Evolutionary conservation across 2,797 vertebrate species (phyloP), one percentile per base, ranked within the genome.

Genomic region (Scolopax rusticola): DNA sequence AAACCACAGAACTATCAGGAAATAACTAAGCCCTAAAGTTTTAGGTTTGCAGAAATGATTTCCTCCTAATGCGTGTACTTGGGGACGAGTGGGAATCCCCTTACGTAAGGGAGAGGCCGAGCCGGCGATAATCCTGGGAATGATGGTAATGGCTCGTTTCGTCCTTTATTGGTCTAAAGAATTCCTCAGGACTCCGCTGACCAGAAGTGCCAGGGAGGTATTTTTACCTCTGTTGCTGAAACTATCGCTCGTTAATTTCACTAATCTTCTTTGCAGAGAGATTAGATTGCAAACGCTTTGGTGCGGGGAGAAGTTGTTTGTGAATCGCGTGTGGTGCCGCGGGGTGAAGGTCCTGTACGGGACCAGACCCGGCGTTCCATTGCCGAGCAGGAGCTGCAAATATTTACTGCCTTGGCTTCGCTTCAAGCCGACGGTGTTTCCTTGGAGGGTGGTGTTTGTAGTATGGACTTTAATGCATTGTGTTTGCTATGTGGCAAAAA

Each of bases 1-100:
- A 98, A 97, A 41, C 96, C 95, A 94, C 69, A 84, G 54, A 92
- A 95, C 92, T 97, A 90, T 95, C 97, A 95, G 96, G 96, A 98
- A 97, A 97, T 96, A 97, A 94, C 96, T 97, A 97, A 97, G 96
- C 97, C 94, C 91, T 97, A 64, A 89, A 97, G 97, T 97, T 97
- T 97, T 97, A 97, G 92, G 84, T 96, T 95, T 95, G 94, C 78
- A 84, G 92, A 97, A 97, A 85, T 97, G 0, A 97, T 98, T 98
- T 97, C 77, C 82, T 96, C 90, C 67, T 98, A 97, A 97, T 97
- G 95, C 96, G 67, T 89, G 92, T 91, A 73, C 80, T 96, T 96
- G 53, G 86, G 30, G 90, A 28, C 30, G 84, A 68, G 73, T 96
- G 20, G 89, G 93, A 97, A 97, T 97, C 96, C 92, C 50, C 71